Evolutionary conservation across 2,888 invertebrate species (phyloP).

Genomic region (Amitus sp.): DNA sequence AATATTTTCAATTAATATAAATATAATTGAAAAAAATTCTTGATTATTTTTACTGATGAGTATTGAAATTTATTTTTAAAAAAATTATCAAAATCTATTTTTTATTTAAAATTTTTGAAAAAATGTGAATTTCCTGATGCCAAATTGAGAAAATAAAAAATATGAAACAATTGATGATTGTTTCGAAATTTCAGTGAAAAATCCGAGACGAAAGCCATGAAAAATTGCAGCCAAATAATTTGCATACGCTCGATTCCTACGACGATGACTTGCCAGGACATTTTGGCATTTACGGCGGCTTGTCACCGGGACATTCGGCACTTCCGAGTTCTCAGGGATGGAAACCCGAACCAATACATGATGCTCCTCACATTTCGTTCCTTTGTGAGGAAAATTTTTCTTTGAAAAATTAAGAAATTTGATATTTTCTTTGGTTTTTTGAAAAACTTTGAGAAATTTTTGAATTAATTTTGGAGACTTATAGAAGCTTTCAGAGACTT

Average conservation of each 20-base stretch:
- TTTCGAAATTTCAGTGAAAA: background rate
- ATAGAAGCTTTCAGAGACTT: too few relatives aligned
- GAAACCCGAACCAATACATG: slow-evolving; percentile 97
- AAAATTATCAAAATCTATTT: too few relatives aligned
- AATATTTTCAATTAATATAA: too few relatives aligned
- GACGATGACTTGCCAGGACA: slow-evolving; percentile 90
- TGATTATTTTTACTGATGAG: too few relatives aligned
- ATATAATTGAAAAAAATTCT: too few relatives aligned
- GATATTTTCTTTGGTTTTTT: too few relatives aligned
- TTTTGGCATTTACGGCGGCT: slow-evolving; percentile 93
- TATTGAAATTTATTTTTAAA: too few relatives aligned
- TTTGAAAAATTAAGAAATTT: slow-evolving; percentile 2
- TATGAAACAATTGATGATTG: background rate
- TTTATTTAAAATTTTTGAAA: too few relatives aligned
- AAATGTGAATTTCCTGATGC: background rate
- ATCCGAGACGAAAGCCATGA: slow-evolving; percentile 36
- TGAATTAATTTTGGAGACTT: too few relatives aligned
- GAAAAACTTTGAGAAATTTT: too few relatives aligned
- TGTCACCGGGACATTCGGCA: slow-evolving; percentile 90
- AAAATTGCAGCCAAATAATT: slow-evolving; percentile 81
- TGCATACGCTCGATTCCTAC: slow-evolving; percentile 92
- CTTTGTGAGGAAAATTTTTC: slow-evolving; percentile 44
- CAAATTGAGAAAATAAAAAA: background rate
- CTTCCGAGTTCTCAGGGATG: slow-evolving; percentile 90
- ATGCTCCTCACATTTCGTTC: slow-evolving; percentile 82